These are phyloP conservation scores for Porites divaricata DNA, from an alignment of 92 coral and sea anemone species.

Conservation along the genomic window DNA sequence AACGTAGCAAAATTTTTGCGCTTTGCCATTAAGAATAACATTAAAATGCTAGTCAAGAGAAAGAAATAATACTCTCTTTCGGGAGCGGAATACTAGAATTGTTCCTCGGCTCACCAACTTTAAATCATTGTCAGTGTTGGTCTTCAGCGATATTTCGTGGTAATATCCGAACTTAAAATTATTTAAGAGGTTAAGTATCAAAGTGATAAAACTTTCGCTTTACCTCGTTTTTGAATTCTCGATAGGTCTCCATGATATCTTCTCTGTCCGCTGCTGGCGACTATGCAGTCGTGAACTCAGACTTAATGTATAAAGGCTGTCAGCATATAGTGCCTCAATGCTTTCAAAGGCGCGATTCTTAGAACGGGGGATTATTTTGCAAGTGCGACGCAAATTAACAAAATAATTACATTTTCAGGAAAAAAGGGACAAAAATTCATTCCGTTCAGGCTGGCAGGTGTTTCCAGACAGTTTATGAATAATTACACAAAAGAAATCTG, in stretches of 20 bases:
- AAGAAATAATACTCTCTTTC: neutral
- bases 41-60: too few relatives aligned
- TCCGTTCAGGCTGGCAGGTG: slow-evolving; percentile 31
- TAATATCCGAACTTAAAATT: neutral
- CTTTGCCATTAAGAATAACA: too few relatives aligned
- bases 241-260: slow-evolving; percentile 20
- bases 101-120: too few relatives aligned
- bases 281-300: neutral
- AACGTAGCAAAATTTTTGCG: too few relatives aligned
- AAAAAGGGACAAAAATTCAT: slow-evolving; percentile 29
- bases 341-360: neutral
- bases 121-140: too few relatives aligned
- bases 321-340: neutral
- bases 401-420: slow-evolving; percentile 41
- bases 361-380: slow-evolving; percentile 3
- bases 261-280: neutral
- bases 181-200: neutral
- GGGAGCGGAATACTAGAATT: too few relatives aligned
- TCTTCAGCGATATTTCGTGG: too few relatives aligned
- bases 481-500: slow-evolving; percentile 22
- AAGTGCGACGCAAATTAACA: slow-evolving; percentile 30
- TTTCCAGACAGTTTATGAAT: slow-evolving; percentile 35
- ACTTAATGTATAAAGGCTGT: neutral
- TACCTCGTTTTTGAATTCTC: slow-evolving; percentile 45
- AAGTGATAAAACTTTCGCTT: neutral